Evolutionary conservation across 2,113 vertebrate genomes (phyloP).

Genomic region (Hiodon alosoides): DNA sequence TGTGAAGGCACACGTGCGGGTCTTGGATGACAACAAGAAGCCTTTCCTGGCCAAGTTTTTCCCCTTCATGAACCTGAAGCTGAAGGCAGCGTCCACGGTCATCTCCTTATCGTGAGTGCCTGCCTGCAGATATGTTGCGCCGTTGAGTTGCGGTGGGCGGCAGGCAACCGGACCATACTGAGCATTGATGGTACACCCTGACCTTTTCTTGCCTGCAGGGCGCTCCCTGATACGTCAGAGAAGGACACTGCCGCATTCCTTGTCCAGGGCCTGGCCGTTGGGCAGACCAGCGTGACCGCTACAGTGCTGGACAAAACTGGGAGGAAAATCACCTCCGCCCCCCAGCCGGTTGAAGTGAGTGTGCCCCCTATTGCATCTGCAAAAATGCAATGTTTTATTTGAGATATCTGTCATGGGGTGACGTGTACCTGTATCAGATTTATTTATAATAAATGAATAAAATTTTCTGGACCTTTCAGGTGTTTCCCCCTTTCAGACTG

Average conservation of each 20-base stretch:
- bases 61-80: slow-evolving; percentile 79
- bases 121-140: too few relatives aligned
- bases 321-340: slow-evolving; percentile 70
- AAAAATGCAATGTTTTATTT: too few relatives aligned
- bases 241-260: slow-evolving; percentile 73
- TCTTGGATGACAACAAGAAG: slow-evolving; percentile 80
- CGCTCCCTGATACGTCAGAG: slow-evolving; percentile 68
- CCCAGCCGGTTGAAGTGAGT: slow-evolving; percentile 83
- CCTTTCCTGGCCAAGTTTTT: slow-evolving; percentile 84
- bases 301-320: slow-evolving; percentile 68
- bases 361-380: neutral
- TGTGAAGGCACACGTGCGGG: slow-evolving; percentile 80
- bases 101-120: slow-evolving; percentile 80
- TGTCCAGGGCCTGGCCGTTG: slow-evolving; percentile 72
- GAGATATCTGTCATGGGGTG: too few relatives aligned
- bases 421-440: too few relatives aligned
- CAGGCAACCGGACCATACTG: neutral
- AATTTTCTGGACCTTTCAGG: slow-evolving; percentile 56
- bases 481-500: slow-evolving; percentile 86
- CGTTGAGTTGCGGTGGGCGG: neutral
- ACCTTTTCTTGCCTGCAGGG: slow-evolving; percentile 47
- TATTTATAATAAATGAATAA: neutral
- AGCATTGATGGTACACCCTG: neutral
- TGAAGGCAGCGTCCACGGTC: slow-evolving; percentile 78
- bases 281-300: slow-evolving; percentile 82